Evolutionary conservation across 2,888 invertebrate species (phyloP).

Genomic region (Cryptus armator): DNA sequence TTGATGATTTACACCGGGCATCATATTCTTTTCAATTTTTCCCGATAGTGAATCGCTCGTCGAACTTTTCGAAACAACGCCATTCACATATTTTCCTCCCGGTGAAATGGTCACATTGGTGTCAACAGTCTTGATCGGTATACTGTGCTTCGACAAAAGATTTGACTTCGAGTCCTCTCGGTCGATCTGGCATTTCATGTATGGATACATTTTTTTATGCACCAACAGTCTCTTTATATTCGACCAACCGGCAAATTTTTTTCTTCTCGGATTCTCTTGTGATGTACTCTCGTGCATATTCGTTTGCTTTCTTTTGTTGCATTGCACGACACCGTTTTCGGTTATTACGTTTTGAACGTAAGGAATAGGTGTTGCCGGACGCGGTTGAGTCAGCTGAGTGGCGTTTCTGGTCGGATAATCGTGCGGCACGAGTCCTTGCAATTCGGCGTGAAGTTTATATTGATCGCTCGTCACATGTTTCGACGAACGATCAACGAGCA

Average conservation of each 20-base stretch:
- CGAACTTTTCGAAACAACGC: conserved; percentile 76
- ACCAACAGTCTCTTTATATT: conserved; percentile 86
- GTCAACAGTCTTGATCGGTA: conserved; percentile 78
- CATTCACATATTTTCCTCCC: conserved; percentile 82
- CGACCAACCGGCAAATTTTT: conserved; percentile 85
- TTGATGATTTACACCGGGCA: conserved; percentile 73
- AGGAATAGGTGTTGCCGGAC: conserved; percentile 88
- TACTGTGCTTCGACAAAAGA: conserved; percentile 77
- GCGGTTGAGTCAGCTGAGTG: conserved; percentile 80
- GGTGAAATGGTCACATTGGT: conserved; percentile 85
- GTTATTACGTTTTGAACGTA: conserved; percentile 92
- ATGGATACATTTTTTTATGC: conserved; percentile 78
- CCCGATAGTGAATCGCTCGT: conserved; percentile 82
- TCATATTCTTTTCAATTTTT: conserved; percentile 81
- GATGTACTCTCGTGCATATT: conserved; percentile 84
- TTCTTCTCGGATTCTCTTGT: conserved; percentile 77
- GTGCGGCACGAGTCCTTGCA: conserved; percentile 86
- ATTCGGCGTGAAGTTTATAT: conserved; percentile 81
- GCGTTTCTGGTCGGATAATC: conserved; percentile 85
- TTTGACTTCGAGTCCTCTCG: conserved; percentile 82
- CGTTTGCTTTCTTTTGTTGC: conserved; percentile 85
- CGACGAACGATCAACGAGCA: conserved; percentile 88
- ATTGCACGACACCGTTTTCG: conserved; percentile 76
- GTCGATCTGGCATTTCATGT: conserved; percentile 80
- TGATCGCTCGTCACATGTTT: conserved; percentile 86